Percentiles rank a stretch among this genome's conserved stretches.
phyloP scores from a whole-genome alignment of 2,888 invertebrate species.

The Macaria liturata region DNA sequence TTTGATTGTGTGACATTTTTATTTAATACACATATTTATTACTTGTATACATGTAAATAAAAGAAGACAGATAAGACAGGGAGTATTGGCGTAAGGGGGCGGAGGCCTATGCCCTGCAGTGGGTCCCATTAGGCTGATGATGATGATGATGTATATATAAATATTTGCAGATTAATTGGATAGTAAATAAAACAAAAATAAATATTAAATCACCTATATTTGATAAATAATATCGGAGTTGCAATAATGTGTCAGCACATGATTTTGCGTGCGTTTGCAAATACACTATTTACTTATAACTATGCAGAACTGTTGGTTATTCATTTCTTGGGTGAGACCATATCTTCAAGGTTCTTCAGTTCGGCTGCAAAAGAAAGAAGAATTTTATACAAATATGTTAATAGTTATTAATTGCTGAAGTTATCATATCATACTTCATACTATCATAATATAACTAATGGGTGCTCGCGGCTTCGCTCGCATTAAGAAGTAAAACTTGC shows the following conservation, averaged over 20 bases:
- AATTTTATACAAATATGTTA: constrained; percentile 6
- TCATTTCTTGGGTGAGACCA: constrained; percentile 58
- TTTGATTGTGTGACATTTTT: no score
- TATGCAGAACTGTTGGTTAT: constrained; percentile 37
- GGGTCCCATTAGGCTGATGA: no score
- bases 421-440: not conserved
- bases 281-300: constrained; percentile 60
- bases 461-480: no score
- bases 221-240: constrained; percentile 57
- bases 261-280: constrained; percentile 39
- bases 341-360: constrained; percentile 68
- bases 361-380: constrained; percentile 70
- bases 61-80: no score
- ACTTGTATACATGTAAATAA: no score
- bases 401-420: not conserved
- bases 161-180: not conserved
- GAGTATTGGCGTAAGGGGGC: no score
- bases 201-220: constrained; percentile 61
- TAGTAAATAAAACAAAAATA: constrained; percentile 6
- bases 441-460: no score
- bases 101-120: no score
- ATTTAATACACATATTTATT: no score
- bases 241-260: constrained; percentile 49
- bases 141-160: no score
- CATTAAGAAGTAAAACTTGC: no score